Base-by-base conservation (phyloP, 2,888 invertebrate species). In the Hirtodrosophila trivittata region DNA sequence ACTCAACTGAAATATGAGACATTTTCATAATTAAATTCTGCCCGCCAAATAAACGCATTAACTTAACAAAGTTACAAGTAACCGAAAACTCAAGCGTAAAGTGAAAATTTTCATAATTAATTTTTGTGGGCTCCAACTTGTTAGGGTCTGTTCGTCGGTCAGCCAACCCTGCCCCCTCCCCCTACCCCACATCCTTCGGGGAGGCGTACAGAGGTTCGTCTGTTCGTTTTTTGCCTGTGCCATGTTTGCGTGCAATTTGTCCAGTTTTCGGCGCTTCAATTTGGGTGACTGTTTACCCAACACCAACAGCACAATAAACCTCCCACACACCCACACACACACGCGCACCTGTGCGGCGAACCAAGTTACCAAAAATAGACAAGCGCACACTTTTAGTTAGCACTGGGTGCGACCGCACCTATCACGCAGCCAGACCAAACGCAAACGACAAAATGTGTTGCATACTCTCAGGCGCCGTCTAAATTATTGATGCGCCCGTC, bases 21-120 rank as follows among this genome's bases (percentile, higher is more conserved):
- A 70, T 64, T 77, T 59, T 55, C 50, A 62, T 82, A 82, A 82
- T 82, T 84, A 81, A 73, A 81, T 86, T 84, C 56, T 39, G 64
- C 73, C 59, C 63, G 72, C 70, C 56, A 84, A 69, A 82, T 81
- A 84, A 86, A 70, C 78, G 81, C 73, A 84, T 86, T 82, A 82
- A 52, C 55, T 64, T 66, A 86, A 81, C 72, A 63, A 86, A 68
- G 59, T 77, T 71, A 77, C 63, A 71, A 76, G 81, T 64, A 65
- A 71, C 71, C 66, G 56, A 68, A 75, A 66, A 64, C 56, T 65
- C 45, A 51, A 58, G 55, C 66, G 65, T 59, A 78, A 83, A 72
- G 75, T 77, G 73, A 63, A 84, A 77, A 75, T 73, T 73, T 84
- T 84, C 78, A 82, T 86, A 84, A 82, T 82, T 82, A 77, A 77